These are phyloP conservation scores for Lepus timidus DNA, from an alignment of 2,113 vertebrate genomes.

Conservation along the genomic window DNA sequence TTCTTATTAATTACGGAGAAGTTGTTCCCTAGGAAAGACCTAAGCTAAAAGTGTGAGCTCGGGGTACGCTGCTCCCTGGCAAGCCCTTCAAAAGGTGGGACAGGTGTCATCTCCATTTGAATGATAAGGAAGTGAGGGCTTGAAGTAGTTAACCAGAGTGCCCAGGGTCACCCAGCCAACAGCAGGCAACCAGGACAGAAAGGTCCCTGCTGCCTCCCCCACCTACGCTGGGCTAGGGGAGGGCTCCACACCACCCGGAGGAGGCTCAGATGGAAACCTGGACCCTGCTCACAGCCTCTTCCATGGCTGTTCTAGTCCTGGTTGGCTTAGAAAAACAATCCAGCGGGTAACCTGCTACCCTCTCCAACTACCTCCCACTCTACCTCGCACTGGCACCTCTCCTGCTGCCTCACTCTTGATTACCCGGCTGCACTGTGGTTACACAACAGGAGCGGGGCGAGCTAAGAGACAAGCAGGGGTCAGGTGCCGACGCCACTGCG, in stretches of 20 bases:
- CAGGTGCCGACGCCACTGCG: accelerated
- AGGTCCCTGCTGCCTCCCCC: background rate
- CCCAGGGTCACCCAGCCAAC: background rate
- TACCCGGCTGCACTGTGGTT: background rate
- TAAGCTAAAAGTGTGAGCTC: background rate
- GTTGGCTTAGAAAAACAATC: background rate
- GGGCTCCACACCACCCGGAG: no score
- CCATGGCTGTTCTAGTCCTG: background rate
- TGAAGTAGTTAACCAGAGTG: background rate
- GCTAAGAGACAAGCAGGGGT: background rate
- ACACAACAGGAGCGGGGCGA: background rate
- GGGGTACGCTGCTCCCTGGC: background rate
- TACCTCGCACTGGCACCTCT: background rate
- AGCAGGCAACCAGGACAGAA: background rate
- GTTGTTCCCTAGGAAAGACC: conserved; percentile 43
- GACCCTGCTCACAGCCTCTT: background rate
- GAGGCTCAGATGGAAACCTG: background rate
- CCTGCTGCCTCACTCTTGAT: background rate
- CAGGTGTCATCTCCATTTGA: background rate
- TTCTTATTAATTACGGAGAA: conserved; percentile 68
- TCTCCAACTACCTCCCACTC: background rate
- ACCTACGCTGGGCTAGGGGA: background rate
- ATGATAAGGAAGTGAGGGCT: background rate
- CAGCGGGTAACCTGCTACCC: background rate
- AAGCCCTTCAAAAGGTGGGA: background rate